Conservation (phyloP, 2,888 invertebrate genomes). For the Lymantria dispar region DNA sequence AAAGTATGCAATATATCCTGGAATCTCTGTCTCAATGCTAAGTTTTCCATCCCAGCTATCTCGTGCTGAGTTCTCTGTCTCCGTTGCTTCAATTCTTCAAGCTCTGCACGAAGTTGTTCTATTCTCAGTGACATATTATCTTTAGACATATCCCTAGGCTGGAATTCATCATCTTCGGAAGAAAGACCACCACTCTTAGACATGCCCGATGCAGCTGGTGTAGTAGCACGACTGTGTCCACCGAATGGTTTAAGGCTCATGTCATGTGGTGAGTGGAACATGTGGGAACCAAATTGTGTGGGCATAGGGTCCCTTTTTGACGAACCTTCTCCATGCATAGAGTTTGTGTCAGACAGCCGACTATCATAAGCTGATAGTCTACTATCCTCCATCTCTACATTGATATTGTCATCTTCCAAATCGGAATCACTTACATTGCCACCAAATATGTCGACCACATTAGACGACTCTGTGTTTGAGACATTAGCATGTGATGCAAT, state of each 20-base stretch:
- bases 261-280: conserved; percentile 50
- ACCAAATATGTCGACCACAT: conserved; percentile 91
- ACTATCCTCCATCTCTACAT: conserved; percentile 92
- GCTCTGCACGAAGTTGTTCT: conserved; percentile 87
- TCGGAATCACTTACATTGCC: conserved; percentile 96
- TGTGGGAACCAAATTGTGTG: conserved; percentile 64
- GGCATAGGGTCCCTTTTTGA: conserved; percentile 44
- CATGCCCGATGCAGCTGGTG: conserved; percentile 40
- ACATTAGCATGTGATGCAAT: conserved; percentile 21
- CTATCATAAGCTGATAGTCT: conserved; percentile 89
- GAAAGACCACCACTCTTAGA: conserved; percentile 47
- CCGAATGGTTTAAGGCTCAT: conserved; percentile 39
- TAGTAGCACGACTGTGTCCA: conserved; percentile 39
- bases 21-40: conserved; percentile 91
- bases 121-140: conserved; percentile 85
- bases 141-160: conserved; percentile 55
- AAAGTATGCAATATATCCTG: conserved; percentile 91
- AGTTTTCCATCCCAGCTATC: conserved; percentile 92
- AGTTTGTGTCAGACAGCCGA: conserved; percentile 84
- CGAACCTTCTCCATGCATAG: conserved; percentile 56
- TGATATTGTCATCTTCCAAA: conserved; percentile 88
- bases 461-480: conserved; percentile 53
- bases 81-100: conserved; percentile 88
- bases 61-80: conserved; percentile 91
- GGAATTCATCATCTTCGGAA: conserved; percentile 59